A percentile compares a stretch with the other conserved stretches of the same genome.
Evolutionary conservation across 1,140 invertebrate species (phyloP).

Genomic region (Drosophila rhopaloa): DNA sequence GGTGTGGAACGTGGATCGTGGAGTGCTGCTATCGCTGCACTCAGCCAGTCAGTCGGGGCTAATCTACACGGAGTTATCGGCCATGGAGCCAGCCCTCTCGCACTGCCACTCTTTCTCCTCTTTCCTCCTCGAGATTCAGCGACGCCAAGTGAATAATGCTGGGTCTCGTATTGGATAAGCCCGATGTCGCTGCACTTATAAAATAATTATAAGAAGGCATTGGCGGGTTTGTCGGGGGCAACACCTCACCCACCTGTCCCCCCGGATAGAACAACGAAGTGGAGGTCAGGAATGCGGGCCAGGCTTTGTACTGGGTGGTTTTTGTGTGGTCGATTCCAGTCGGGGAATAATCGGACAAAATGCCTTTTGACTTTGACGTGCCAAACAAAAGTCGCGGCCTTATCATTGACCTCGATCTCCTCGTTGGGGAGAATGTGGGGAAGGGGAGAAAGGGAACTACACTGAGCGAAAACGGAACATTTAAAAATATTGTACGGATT

Average conservation of each 20-base stretch:
- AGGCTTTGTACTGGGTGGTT: constrained; percentile 2
- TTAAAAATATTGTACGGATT: too few relatives aligned
- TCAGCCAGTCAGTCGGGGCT: constrained; percentile 62
- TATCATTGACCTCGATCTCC: constrained; percentile 75
- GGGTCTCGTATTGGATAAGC: constrained; percentile 65
- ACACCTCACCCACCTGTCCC: constrained; percentile 32
- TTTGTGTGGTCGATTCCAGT: constrained; percentile 42
- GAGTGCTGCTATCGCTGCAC: constrained; percentile 69
- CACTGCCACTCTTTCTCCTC: background rate
- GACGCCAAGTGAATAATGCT: constrained; percentile 78
- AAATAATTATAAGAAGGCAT: constrained; percentile 72
- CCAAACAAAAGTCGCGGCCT: constrained; percentile 64
- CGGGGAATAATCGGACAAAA: constrained; percentile 67
- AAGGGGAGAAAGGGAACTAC: constrained; percentile 27
- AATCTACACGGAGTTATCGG: constrained; percentile 78
- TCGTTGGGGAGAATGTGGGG: constrained; percentile 7
- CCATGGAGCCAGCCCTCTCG: constrained; percentile 44
- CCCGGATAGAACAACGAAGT: constrained; percentile 37
- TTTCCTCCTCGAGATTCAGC: constrained; percentile 51
- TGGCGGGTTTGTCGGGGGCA: background rate
- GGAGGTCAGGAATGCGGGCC: constrained; percentile 46
- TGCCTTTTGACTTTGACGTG: constrained; percentile 74
- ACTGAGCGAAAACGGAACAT: constrained; percentile 12
- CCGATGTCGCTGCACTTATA: constrained; percentile 75
- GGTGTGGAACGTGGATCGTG: constrained; percentile 10